Evolutionary conservation across 1,140 invertebrate species (phyloP), one percentile per base, ranked within the genome.

Genomic region (Drosophila bocqueti): DNA sequence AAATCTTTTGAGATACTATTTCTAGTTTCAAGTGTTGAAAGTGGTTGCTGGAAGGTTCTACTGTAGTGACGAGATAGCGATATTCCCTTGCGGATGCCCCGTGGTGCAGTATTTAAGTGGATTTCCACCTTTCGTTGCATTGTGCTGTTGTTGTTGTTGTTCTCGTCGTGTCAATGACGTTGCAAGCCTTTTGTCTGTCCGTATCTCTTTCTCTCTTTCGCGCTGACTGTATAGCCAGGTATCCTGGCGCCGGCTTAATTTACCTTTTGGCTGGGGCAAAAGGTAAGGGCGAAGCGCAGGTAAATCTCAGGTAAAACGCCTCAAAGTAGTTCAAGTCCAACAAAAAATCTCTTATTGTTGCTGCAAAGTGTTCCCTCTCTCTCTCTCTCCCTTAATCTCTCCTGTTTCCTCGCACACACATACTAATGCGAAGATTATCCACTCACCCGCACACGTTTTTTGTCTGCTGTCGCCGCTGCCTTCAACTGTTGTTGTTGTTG

Each of bases 161-260:
- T 42, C 16, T 43, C 42, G 29, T 42, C 68, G 67, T 87, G 83
- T 83, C 84, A 87, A 89, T 87, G 84, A 87, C 83, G 83, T 87
- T 87, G 83, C 82, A 81, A 81, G 82, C 65, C 83, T 86, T 85
- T 86, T 82, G 78, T 86, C 71, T 86, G 83, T 38, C 57, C 47
- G 26, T 67, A 46, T 47, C 26, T 31, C 58, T 15, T 9, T 46
- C 60, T 50, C 60, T 9, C 45, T 36, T 31, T n/a, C 60, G 4
- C 15, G 60, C 40, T 55, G 72, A 47, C 49, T 77, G 69, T 61
- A 52, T 71, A 55, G 84, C 81, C 85, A 90, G 85, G 85, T 90
- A 91, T 90, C 86, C 85, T 90, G 85, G 85, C 85, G 85, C 85
- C 85, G 85, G 82, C 86, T 85, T 90, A 90, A 91, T 89, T 90